Evolutionary conservation across 1,140 invertebrate species (phyloP), one percentile per base, ranked within the genome.

Genomic region (Periplaneta americana): DNA sequence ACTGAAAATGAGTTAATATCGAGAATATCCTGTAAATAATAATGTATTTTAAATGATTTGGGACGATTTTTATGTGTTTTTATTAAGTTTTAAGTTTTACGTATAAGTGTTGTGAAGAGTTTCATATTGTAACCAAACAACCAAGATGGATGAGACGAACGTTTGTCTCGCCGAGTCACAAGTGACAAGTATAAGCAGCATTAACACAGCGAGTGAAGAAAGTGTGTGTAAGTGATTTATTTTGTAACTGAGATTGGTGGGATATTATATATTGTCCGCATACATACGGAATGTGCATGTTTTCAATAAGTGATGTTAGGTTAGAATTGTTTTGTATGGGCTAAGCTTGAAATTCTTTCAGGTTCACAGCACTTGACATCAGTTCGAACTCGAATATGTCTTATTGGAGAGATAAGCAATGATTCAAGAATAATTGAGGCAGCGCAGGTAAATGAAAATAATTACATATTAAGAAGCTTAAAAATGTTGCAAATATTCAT

Each of bases 371-470:
- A 17, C n/a, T 39, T 39, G 32, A 11, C 77, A 34, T 22, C 0
- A 48, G 18, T 6, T 78, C 34, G 13, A 17, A 74, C 79, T 34
- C 79, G 92, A 83, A 92, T 93, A 88, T 93, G 92, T 85, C 87
- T 93, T 78, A 89, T 93, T 85, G 92, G 92, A 82, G 86, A 85
- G 83, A 85, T 91, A 31, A 85, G 87, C 22, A 87, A 90, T 79
- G 90, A 93, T 88, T 87, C 88, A 78, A 86, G 86, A 74, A 88
- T 92, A 75, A 86, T 89, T 83, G 87, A 86, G 83, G 91, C 91
- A 84, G 92, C 92, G 79, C 75, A 82, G 39, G 76, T 78, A 48
- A 36, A 76, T 39, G 28, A 13, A n/a, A n/a, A n/a, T n/a, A n/a
- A n/a, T n/a, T n/a, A n/a, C n/a, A n/a, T n/a, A n/a, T n/a, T n/a